Conservation (phyloP, 2,797 vertebrate species). For the Hydrolagus colliei region DNA sequence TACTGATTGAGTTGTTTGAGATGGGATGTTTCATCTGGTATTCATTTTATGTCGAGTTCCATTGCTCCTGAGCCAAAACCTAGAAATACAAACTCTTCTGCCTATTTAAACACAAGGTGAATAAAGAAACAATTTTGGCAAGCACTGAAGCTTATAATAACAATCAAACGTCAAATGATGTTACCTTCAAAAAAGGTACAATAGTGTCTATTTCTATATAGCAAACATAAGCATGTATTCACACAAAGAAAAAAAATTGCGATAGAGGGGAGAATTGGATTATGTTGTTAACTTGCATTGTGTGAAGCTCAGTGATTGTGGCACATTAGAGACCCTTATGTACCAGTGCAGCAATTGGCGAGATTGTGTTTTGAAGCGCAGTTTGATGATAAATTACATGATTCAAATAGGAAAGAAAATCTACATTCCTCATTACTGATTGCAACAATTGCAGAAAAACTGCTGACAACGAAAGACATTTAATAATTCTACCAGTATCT, state of each 20-base stretch:
- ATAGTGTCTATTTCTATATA: background rate
- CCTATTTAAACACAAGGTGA: background rate
- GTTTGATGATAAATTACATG: background rate
- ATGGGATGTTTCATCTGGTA: conserved; percentile 37
- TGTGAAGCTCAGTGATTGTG: too few relatives aligned
- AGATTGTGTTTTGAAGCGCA: background rate
- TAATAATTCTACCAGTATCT: background rate
- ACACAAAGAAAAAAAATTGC: background rate
- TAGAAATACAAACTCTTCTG: background rate
- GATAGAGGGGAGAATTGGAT: too few relatives aligned
- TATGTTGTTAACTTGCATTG: background rate
- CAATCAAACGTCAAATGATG: background rate
- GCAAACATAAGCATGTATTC: background rate
- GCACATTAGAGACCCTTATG: too few relatives aligned
- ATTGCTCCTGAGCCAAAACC: background rate
- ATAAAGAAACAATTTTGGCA: background rate
- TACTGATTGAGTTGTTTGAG: conserved; percentile 37
- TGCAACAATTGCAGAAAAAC: background rate
- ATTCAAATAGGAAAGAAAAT: background rate
- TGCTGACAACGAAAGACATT: background rate
- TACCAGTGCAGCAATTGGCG: too few relatives aligned
- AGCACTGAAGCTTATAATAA: background rate
- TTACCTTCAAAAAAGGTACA: background rate
- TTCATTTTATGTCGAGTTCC: background rate
- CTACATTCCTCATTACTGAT: background rate